Evolutionary conservation across 1,140 invertebrate species (phyloP), one percentile per base, ranked within the genome.

Genomic region (Saccostrea glomerata): DNA sequence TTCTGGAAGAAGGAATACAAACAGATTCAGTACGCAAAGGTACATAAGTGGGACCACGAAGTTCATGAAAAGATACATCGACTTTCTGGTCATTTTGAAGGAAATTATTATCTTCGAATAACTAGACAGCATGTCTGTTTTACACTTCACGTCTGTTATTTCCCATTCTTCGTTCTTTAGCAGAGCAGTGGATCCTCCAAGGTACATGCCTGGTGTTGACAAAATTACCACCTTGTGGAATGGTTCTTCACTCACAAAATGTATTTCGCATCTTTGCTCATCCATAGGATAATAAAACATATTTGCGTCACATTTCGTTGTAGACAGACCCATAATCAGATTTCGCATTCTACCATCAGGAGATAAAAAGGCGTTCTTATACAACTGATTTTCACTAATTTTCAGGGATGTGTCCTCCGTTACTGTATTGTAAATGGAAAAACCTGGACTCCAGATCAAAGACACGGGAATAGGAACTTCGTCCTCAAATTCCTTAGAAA

Each of bases 1-100:
- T 30, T 56, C 55, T 13, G 87, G 87, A 40, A 88, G 63, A 47
- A 85, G 15, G 73, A 88, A 88, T 5, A 88, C 87, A 60, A 88
- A 70, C 6, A 73, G 83, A 36, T 88, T 88, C 47, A 88, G 20
- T 15, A 85, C 36, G 30, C 83, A 85, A 3, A 88, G 66, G 23
- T 66, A 25, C 17, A 73, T 9, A 1, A 88, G 55, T 9, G 87
- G 87, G 36, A 55, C 17, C n/a, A 84, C 73, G 23, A 77, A 25
- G 23, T 87, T 82, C 54, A 82, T 56, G 2, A 82, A 47, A 20
- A 87, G 23, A 77, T 56, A 82, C 30, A 20, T 40, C 9, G 54
- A 23, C 56, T 47, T 6, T 23, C 77, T 82, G 70, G 15, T 17
- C 12, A 86, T n/a, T 23, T 58, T 82, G n/a, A 77, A 77, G 7